Conservation (phyloP, 1,140 invertebrate species). For the Helicoverpa armigera region DNA sequence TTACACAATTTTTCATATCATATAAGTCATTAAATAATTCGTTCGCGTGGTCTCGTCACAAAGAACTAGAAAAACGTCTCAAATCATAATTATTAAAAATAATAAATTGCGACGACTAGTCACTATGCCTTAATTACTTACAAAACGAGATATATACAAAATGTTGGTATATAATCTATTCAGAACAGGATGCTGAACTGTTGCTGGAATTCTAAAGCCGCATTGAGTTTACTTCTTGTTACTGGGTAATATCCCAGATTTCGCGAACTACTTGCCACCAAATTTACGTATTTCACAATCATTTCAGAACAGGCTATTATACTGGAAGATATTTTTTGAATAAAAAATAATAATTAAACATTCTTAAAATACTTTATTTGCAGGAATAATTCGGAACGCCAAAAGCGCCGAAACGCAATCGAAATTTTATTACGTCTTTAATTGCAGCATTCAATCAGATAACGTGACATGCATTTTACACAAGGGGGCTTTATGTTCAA, state of each 20-base stretch:
- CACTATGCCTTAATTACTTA: constrained; percentile 65
- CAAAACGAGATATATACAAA: constrained; percentile 64
- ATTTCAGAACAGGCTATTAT: not conserved
- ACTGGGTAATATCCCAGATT: not conserved
- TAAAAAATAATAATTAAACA: too few species aligned
- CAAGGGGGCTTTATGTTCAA: too few species aligned
- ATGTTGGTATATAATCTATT: constrained; percentile 60
- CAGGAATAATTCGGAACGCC: too few species aligned
- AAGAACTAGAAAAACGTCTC: constrained; percentile 34
- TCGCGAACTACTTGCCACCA: not conserved
- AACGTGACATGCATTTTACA: too few species aligned
- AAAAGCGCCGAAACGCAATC: too few species aligned
- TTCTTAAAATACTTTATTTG: too few species aligned
- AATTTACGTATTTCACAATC: not conserved
- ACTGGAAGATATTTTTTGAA: too few species aligned
- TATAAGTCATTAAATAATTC: constrained; percentile 47
- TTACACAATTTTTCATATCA: constrained; percentile 30
- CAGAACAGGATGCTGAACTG: constrained; percentile 49
- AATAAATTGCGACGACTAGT: constrained; percentile 71
- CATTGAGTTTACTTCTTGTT: not conserved
- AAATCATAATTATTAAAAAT: constrained; percentile 35
- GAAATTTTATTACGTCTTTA: too few species aligned
- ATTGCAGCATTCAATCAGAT: too few species aligned
- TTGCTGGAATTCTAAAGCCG: not conserved
- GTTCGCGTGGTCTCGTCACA: constrained; percentile 29